Evolutionary conservation across 1,140 invertebrate species (phyloP).

Genomic region (Drosophila kurseongensis): DNA sequence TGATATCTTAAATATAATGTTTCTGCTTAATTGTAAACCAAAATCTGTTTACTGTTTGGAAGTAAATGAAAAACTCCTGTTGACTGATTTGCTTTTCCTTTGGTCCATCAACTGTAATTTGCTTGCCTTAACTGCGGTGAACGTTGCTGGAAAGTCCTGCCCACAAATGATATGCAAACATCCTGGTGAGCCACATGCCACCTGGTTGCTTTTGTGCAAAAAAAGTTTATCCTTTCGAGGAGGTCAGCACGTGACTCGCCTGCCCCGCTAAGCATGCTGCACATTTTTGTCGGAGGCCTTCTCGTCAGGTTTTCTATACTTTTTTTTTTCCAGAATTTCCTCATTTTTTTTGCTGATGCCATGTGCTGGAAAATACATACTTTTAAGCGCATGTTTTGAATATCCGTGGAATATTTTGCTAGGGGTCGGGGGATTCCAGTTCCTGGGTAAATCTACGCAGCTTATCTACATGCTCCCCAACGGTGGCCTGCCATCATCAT

Average conservation of each 20-base stretch:
- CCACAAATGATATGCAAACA: slow-evolving; percentile 59
- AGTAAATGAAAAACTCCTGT: slow-evolving; percentile 29
- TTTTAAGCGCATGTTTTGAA: slow-evolving; percentile 80
- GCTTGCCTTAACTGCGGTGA: slow-evolving; percentile 31
- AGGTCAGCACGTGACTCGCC: slow-evolving; percentile 65
- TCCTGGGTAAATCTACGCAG: slow-evolving; percentile 68
- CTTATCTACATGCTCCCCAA: slow-evolving; percentile 65
- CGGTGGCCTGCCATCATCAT: slow-evolving; percentile 41
- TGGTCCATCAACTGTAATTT: slow-evolving; percentile 45
- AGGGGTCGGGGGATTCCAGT: slow-evolving; percentile 13
- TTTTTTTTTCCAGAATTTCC: slow-evolving; percentile 9
- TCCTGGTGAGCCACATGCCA: slow-evolving; percentile 49
- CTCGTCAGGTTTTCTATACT: slow-evolving; percentile 27
- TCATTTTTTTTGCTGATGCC: slow-evolving; percentile 30
- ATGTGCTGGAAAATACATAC: slow-evolving; percentile 68
- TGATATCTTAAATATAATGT: too few species aligned
- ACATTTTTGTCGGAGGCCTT: slow-evolving; percentile 56
- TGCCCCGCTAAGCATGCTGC: slow-evolving; percentile 61
- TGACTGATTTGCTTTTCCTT: slow-evolving; percentile 31
- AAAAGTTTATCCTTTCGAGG: slow-evolving; percentile 41
- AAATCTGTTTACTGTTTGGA: not conserved
- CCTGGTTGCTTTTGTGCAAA: slow-evolving; percentile 32
- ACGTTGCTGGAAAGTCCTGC: slow-evolving; percentile 4
- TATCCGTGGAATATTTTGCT: slow-evolving; percentile 73
- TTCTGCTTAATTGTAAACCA: too few species aligned